These are phyloP conservation scores for Leptinotarsa defecta DNA, from an alignment of 1,140 invertebrate species.

Conservation along the genomic window DNA sequence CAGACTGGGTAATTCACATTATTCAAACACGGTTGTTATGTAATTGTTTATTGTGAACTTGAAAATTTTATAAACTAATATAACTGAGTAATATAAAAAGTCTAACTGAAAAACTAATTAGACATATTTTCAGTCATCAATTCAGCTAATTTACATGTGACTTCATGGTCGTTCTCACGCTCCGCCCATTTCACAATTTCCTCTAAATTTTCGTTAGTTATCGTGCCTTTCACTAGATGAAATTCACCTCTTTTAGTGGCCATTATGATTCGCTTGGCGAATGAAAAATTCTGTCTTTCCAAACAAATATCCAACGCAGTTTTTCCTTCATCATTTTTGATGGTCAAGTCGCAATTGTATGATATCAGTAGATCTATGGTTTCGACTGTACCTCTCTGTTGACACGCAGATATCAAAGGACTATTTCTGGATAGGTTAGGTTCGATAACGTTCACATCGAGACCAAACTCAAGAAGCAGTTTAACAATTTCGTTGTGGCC, in stretches of 20 bases:
- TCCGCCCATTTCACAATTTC: not conserved
- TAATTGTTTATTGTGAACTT: too few species aligned
- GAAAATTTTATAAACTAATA: too few species aligned
- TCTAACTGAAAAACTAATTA: not conserved
- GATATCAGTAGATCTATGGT: not conserved
- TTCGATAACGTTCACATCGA: not conserved
- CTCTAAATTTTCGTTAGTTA: not conserved
- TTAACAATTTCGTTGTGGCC: not conserved
- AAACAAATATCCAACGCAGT: not conserved
- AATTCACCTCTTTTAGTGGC: not conserved
- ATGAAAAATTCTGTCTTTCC: not conserved
- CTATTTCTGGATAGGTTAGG: not conserved
- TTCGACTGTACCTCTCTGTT: conserved; percentile 6
- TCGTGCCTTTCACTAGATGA: not conserved
- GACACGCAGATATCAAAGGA: not conserved
- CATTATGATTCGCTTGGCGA: not conserved
- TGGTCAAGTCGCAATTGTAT: not conserved
- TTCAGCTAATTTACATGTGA: not conserved
- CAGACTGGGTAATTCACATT: too few species aligned
- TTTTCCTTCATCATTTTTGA: conserved; percentile 9
- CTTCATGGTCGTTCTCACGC: not conserved
- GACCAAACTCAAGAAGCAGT: conserved; percentile 7
- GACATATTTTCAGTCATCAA: not conserved
- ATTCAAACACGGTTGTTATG: too few species aligned
- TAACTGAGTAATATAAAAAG: too few species aligned